A percentile compares a stretch with the other conserved stretches of the same genome.
Evolutionary conservation across 2,113 vertebrate genomes (phyloP).

Genomic region (Clarias magur): DNA sequence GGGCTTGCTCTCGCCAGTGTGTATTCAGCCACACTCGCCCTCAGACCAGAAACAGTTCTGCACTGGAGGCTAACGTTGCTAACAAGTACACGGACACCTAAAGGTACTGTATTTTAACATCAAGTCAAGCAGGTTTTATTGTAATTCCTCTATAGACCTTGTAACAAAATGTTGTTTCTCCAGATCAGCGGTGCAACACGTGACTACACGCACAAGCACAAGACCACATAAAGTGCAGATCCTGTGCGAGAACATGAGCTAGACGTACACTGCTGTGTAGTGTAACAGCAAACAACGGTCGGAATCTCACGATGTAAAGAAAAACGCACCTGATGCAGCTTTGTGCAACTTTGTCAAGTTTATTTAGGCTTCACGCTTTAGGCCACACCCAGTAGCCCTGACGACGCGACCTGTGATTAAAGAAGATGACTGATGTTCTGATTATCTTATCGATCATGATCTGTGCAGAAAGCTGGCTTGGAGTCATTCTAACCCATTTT

Average conservation of each 20-base stretch:
- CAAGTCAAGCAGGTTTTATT: neutral
- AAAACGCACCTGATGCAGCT: neutral
- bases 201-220: neutral
- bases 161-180: neutral
- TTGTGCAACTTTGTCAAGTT: neutral
- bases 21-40: constrained; percentile 40
- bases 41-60: neutral
- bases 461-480: neutral
- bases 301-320: neutral
- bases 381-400: neutral
- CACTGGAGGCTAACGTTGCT: constrained; percentile 2
- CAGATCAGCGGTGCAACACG: neutral
- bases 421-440: neutral
- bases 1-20: constrained; percentile 19
- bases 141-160: neutral
- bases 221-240: neutral
- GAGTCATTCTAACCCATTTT: neutral
- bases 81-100: neutral
- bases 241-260: neutral
- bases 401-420: neutral
- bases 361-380: neutral
- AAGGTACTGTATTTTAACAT: neutral
- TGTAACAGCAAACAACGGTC: neutral
- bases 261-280: neutral
- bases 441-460: neutral